Evolutionary conservation across 2,888 invertebrate species (phyloP).

Genomic region (Apotomis capreana): DNA sequence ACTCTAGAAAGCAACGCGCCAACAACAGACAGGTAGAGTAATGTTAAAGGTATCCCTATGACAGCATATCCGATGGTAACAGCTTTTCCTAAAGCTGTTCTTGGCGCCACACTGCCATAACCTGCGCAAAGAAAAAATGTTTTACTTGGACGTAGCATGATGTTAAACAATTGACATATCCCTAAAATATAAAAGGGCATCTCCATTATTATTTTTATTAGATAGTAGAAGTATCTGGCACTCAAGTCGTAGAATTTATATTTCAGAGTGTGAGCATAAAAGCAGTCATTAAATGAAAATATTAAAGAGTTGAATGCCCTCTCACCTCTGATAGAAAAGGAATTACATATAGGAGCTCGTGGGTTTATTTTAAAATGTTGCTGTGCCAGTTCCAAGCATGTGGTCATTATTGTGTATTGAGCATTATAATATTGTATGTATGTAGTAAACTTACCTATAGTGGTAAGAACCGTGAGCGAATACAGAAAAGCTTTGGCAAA

Average conservation of each 20-base stretch:
- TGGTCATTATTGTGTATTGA: too few species aligned
- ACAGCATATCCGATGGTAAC: constrained; percentile 95
- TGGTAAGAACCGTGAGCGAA: constrained; percentile 96
- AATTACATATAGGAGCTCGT: too few species aligned
- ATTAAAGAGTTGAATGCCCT: too few species aligned
- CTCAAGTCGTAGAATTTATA: too few species aligned
- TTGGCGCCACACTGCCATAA: constrained; percentile 96
- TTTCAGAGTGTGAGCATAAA: too few species aligned
- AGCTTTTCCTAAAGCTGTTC: constrained; percentile 94
- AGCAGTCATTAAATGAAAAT: too few species aligned
- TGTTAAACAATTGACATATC: background rate
- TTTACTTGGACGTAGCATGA: background rate
- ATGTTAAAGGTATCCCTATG: constrained; percentile 93
- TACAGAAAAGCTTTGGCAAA: constrained; percentile 96
- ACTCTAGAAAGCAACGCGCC: constrained; percentile 93
- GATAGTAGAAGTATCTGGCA: too few species aligned
- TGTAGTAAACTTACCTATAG: constrained; percentile 87
- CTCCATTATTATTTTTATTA: too few species aligned
- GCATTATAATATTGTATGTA: constrained; percentile 54
- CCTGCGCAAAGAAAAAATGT: constrained; percentile 82
- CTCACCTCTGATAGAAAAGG: too few species aligned
- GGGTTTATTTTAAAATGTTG: too few species aligned
- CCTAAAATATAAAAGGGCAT: background rate
- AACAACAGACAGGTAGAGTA: constrained; percentile 93
- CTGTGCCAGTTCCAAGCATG: too few species aligned